These are phyloP conservation scores for Hermetia illucens DNA, from an alignment of 1,140 invertebrate species.

Conservation along the genomic window DNA sequence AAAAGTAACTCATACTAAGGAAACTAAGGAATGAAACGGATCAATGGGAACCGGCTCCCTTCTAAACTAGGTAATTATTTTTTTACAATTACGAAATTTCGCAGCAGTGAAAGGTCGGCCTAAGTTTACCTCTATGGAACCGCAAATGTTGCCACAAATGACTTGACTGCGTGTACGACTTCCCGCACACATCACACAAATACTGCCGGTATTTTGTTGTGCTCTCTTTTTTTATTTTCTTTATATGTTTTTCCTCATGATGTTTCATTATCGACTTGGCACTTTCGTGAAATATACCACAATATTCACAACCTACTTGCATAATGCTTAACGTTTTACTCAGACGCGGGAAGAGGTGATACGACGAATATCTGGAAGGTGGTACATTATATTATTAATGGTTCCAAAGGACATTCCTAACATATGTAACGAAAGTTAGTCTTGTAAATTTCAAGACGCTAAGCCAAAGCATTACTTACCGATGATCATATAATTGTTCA, in stretches of 20 bases:
- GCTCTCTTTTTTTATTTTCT: constrained; percentile 23
- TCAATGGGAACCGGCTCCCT: no score
- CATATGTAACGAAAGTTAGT: no score
- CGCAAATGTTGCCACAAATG: constrained; percentile 45
- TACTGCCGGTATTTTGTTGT: constrained; percentile 32
- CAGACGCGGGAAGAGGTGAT: constrained; percentile 24
- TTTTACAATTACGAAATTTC: no score
- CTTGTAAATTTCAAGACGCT: no score
- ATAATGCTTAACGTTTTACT: constrained; percentile 10
- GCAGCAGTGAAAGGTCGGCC: no score
- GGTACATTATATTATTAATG: no score
- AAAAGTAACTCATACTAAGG: neutral
- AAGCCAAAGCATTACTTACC: no score
- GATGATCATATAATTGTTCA: constrained; percentile 31
- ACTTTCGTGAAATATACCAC: constrained; percentile 22
- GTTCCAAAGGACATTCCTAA: no score
- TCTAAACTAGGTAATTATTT: no score
- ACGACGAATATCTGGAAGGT: constrained; percentile 13
- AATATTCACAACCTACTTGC: constrained; percentile 22
- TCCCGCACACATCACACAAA: constrained; percentile 41
- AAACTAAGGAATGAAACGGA: neutral
- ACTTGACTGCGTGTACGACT: constrained; percentile 43
- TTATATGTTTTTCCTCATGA: constrained; percentile 23
- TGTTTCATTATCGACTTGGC: constrained; percentile 31
- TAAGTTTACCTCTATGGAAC: constrained; percentile 36